These are phyloP conservation scores for Octodon degus DNA, from an alignment of 2,113 vertebrate species.

Conservation along the genomic window DNA sequence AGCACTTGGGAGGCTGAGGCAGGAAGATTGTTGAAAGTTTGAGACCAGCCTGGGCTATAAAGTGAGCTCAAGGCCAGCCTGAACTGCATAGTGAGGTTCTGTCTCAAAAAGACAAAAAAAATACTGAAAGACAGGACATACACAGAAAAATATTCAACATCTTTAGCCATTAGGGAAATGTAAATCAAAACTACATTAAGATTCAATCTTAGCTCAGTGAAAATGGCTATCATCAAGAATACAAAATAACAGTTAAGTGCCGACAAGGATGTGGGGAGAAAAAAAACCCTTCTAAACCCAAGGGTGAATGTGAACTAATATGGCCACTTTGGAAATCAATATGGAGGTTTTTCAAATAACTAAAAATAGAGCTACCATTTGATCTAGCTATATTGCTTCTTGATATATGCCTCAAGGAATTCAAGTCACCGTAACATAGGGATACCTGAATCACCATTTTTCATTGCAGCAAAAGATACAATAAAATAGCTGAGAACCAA, in stretches of 20 bases:
- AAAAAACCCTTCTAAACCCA: background rate
- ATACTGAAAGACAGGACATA: background rate
- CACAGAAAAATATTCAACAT: background rate
- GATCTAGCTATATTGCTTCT: background rate
- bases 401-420: background rate
- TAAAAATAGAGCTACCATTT: background rate
- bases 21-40: no score
- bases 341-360: background rate
- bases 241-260: background rate
- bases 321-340: background rate
- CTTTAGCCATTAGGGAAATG: background rate
- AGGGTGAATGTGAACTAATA: background rate
- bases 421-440: background rate
- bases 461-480: background rate
- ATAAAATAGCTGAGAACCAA: background rate
- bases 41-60: no score
- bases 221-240: background rate
- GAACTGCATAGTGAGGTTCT: no score
- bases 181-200: background rate
- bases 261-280: background rate
- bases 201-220: background rate
- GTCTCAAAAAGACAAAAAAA: background rate
- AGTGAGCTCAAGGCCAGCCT: no score
- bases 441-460: background rate
- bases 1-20: no score